Conservation (phyloP, 2,888 invertebrate genomes). For the Poecilus cupreus region DNA sequence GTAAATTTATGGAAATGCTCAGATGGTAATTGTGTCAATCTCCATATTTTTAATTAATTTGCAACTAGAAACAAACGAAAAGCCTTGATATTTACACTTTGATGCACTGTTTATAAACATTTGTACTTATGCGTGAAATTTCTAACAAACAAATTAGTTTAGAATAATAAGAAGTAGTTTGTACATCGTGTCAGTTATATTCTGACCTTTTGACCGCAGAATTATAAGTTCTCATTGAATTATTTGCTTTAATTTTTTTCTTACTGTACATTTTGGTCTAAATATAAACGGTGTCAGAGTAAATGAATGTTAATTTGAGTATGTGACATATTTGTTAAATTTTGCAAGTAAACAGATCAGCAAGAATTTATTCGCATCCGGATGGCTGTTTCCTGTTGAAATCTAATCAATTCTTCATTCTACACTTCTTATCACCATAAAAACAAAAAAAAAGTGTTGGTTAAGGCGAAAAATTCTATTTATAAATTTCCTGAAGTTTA, state of each 20-base stretch:
- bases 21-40: not conserved
- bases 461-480: too few relatives aligned
- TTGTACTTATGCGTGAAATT: conserved; percentile 12
- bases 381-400: not conserved
- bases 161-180: conserved; percentile 33
- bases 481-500: too few relatives aligned
- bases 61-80: not conserved
- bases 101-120: conserved; percentile 21
- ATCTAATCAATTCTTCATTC: conserved; percentile 2
- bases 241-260: conserved; percentile 23
- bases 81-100: not conserved
- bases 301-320: not conserved
- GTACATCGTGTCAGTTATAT: conserved; percentile 6
- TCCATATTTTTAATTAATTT: not conserved
- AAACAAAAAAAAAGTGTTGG: too few relatives aligned
- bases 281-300: not conserved
- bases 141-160: conserved; percentile 37
- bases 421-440: too few relatives aligned
- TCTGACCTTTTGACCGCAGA: conserved; percentile 30
- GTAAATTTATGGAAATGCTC: conserved; percentile 15
- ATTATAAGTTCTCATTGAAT: conserved; percentile 31
- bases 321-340: not conserved
- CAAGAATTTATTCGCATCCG: conserved; percentile 33
- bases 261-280: conserved; percentile 7
- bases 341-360: not conserved